These are phyloP conservation scores for Tupiocoris notatus DNA, from an alignment of 2,888 invertebrate genomes.

Conservation along the genomic window DNA sequence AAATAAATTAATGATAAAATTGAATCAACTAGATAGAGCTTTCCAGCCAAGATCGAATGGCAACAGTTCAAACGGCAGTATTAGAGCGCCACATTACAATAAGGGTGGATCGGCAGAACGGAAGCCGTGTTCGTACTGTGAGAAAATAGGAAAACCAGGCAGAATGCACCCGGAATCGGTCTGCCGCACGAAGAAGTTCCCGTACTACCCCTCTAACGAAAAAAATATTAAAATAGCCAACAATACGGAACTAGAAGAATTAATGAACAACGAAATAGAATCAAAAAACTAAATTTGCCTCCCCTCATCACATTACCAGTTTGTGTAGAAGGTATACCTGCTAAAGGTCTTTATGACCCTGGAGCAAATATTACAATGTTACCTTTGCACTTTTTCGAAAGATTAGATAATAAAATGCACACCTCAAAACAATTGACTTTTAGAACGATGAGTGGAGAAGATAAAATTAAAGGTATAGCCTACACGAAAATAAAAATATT, in stretches of 20 bases:
- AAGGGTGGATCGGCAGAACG: background rate
- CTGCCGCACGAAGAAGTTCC: conserved; percentile 1
- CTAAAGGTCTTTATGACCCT: conserved; percentile 1
- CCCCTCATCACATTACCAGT: conserved; percentile 8
- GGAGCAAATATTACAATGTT: conserved; percentile 18
- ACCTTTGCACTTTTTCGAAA: background rate
- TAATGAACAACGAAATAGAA: conserved; percentile 5
- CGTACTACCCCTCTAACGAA: background rate
- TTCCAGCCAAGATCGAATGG: background rate
- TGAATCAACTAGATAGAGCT: conserved; percentile 3
- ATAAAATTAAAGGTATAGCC: conserved; percentile 3
- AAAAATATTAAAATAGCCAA: conserved; percentile 8
- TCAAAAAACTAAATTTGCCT: conserved; percentile 28
- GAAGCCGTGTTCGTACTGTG: conserved; percentile 7
- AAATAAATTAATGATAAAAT: conserved; percentile 3
- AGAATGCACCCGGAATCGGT: background rate
- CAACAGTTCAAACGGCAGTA: background rate
- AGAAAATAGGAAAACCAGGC: conserved; percentile 8
- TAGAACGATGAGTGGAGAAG: conserved; percentile 21
- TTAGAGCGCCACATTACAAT: background rate
- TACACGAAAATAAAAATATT: conserved; percentile 7
- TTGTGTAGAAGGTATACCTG: conserved; percentile 1
- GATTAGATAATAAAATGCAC: background rate
- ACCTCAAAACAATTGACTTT: background rate
- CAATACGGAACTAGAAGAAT: conserved; percentile 20